These are phyloP conservation scores for Trichosurus vulpecula DNA, from an alignment of 2,797 vertebrate species.

Conservation along the genomic window DNA sequence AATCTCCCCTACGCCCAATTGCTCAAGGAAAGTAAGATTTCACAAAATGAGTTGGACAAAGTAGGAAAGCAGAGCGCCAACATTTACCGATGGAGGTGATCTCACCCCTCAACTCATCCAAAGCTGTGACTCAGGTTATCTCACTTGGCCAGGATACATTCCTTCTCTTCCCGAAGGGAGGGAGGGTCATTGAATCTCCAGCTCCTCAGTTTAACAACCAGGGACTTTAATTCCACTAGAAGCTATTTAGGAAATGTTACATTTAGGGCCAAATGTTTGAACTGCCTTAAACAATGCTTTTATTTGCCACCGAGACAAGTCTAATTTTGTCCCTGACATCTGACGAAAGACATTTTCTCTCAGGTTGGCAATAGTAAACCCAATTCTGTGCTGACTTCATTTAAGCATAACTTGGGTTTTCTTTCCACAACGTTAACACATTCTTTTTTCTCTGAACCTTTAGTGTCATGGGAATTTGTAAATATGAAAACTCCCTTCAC, in stretches of 20 bases:
- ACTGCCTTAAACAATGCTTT: not conserved
- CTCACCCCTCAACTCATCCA: not conserved
- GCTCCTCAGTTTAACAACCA: not conserved
- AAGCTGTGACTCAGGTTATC: not conserved
- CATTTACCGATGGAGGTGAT: accelerated
- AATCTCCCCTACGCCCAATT: not conserved
- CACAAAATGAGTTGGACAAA: no score
- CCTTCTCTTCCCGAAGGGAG: not conserved
- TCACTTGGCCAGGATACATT: not conserved
- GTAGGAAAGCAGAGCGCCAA: not conserved
- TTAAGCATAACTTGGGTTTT: not conserved
- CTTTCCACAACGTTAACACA: not conserved
- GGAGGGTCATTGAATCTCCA: constrained; percentile 12
- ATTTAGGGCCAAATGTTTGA: constrained; percentile 9
- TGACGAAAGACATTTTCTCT: not conserved
- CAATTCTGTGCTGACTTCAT: not conserved
- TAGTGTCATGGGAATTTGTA: not conserved
- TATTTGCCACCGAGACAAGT: not conserved
- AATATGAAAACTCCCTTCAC: not conserved
- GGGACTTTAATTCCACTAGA: constrained; percentile 12
- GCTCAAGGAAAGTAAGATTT: not conserved
- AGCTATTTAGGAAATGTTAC: constrained; percentile 8
- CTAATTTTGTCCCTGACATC: not conserved
- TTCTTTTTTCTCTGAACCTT: not conserved
- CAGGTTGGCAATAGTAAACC: not conserved